Percentiles rank a stretch among this genome's conserved stretches.
Conservation (phyloP, 2,888 invertebrate genomes). For the Lepidonotus clava region DNA sequence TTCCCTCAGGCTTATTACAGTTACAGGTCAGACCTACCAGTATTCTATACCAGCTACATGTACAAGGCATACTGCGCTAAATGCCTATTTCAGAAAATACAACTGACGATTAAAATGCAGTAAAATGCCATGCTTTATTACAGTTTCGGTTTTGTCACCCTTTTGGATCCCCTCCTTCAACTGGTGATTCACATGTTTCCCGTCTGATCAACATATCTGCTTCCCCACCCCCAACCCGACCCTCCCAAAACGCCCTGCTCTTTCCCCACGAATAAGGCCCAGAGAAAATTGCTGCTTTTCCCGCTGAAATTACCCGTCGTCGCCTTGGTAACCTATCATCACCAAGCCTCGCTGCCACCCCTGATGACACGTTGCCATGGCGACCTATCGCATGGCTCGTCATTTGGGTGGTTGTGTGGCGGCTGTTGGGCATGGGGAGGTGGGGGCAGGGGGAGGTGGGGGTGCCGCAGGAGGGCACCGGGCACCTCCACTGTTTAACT, state of each 20-base stretch:
- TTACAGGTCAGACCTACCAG: too few species aligned
- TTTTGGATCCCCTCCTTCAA: not conserved
- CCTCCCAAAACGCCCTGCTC: not conserved
- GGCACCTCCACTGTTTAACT: too few species aligned
- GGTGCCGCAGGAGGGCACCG: too few species aligned
- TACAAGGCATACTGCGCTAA: too few species aligned
- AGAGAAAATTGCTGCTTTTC: constrained; percentile 46
- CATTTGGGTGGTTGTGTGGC: not conserved
- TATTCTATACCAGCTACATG: too few species aligned
- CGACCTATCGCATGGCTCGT: constrained; percentile 37
- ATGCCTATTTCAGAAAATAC: too few species aligned
- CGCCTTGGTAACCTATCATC: constrained; percentile 35
- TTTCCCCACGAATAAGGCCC: not conserved
- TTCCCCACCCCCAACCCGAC: not conserved
- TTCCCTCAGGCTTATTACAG: too few species aligned
- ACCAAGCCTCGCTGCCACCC: constrained; percentile 15
- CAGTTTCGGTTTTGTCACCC: too few species aligned
- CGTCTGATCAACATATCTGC: not conserved
- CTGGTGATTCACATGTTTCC: not conserved
- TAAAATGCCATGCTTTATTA: too few species aligned
- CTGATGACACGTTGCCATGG: constrained; percentile 47
- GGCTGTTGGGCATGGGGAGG: not conserved
- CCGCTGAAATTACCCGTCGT: not conserved
- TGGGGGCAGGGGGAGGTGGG: not conserved
- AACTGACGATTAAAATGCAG: too few species aligned